These are phyloP conservation scores for Mythimna albipuncta DNA, from an alignment of 2,888 invertebrate genomes.

Conservation along the genomic window DNA sequence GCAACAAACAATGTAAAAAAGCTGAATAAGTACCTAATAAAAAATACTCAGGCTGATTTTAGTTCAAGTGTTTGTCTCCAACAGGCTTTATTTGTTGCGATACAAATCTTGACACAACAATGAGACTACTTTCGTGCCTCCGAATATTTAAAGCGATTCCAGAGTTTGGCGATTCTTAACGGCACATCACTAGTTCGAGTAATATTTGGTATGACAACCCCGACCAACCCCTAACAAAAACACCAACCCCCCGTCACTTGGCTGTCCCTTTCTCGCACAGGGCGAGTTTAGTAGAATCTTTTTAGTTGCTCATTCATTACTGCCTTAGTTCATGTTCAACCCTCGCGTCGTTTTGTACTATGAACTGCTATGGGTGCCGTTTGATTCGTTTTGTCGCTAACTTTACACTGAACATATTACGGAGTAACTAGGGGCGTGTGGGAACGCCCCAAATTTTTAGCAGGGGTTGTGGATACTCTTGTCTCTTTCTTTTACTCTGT, in stretches of 20 bases:
- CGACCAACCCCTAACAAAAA: slow-evolving; percentile 23
- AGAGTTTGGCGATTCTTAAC: slow-evolving; percentile 45
- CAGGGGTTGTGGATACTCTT: slow-evolving; percentile 71
- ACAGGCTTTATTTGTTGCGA: background rate
- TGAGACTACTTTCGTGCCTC: no score
- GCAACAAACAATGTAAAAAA: background rate
- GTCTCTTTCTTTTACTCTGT: slow-evolving; percentile 81
- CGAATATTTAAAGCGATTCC: slow-evolving; percentile 5
- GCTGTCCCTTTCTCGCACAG: slow-evolving; percentile 23
- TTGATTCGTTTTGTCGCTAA: slow-evolving; percentile 42
- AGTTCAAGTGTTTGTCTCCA: background rate
- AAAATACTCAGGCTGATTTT: background rate
- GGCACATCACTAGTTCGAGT: slow-evolving; percentile 33
- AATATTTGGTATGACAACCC: slow-evolving; percentile 46
- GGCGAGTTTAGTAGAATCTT: slow-evolving; percentile 16
- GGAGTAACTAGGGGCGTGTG: slow-evolving; percentile 69
- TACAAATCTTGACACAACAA: background rate
- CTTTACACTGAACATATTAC: slow-evolving; percentile 49
- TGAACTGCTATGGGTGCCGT: slow-evolving; percentile 49
- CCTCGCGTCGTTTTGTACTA: slow-evolving; percentile 4
- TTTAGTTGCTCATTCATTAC: slow-evolving; percentile 52
- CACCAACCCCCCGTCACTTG: slow-evolving; percentile 26
- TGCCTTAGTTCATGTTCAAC: slow-evolving; percentile 32
- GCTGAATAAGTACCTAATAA: background rate
- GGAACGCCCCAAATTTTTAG: slow-evolving; percentile 80